Conservation (phyloP, 2,797 vertebrate genomes). For the Sebastiscus tertius region DNA sequence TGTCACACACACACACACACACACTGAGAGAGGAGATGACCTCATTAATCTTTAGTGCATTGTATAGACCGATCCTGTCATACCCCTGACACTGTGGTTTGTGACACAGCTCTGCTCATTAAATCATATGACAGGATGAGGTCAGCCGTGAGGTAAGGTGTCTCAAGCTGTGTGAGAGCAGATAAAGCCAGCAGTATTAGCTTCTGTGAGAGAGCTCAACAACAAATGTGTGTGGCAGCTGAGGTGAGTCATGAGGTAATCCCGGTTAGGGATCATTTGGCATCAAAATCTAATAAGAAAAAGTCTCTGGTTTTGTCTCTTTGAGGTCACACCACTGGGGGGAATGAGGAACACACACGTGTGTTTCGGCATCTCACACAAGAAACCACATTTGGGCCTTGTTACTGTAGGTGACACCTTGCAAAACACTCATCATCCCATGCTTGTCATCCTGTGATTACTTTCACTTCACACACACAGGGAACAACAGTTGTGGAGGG, state of each 20-base stretch:
- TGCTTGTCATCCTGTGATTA: slow-evolving; percentile 56
- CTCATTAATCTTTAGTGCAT: slow-evolving; percentile 79
- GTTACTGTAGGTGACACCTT: slow-evolving; percentile 34
- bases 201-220: slow-evolving; percentile 28
- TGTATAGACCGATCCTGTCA: slow-evolving; percentile 68
- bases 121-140: slow-evolving; percentile 81
- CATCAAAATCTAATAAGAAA: slow-evolving; percentile 38
- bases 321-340: slow-evolving; percentile 24
- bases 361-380: slow-evolving; percentile 23
- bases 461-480: slow-evolving; percentile 36
- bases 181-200: slow-evolving; percentile 64
- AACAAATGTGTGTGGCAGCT: slow-evolving; percentile 50
- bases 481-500: slow-evolving; percentile 33
- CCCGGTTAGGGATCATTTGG: slow-evolving; percentile 30
- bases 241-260: slow-evolving; percentile 65
- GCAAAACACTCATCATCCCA: slow-evolving; percentile 31
- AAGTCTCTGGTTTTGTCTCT: slow-evolving; percentile 35
- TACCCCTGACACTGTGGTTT: slow-evolving; percentile 63
- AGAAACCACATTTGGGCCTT: neutral
- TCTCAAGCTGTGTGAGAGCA: slow-evolving; percentile 69
- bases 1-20: slow-evolving; percentile 6
- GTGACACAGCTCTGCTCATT: slow-evolving; percentile 74
- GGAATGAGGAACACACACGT: slow-evolving; percentile 2
- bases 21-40: slow-evolving; percentile 61
- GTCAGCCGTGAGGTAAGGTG: slow-evolving; percentile 68